Base-by-base conservation (phyloP, 1,140 invertebrate species). In the Adoxophyes honmai region DNA sequence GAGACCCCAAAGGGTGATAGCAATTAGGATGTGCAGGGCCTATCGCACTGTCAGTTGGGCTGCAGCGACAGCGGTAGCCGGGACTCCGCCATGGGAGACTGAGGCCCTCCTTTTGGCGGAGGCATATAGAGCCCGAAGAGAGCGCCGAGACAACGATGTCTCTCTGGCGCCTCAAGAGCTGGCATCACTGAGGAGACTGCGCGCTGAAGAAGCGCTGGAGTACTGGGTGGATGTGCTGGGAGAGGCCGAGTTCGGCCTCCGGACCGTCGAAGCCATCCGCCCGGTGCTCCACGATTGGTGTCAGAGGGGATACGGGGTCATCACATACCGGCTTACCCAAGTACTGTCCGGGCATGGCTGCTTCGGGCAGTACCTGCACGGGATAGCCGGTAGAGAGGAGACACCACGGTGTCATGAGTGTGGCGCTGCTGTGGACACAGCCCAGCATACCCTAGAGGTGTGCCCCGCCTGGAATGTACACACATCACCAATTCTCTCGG, bases 341-440 rank as follows among this genome's bases (percentile, higher is more conserved):
- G n/a, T 11, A 9, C 34, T 28, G 2, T 28, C 21, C 21, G 34
- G 34, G 9, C 34, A 36, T 9, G 34, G 34, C 1, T 36, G 58
- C 9, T 60, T 60, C 53, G 59, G 59, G 0, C 11, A 18, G 37
- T 55, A 55, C 39, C 58, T 60, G 58, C 28, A 35, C 34, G 6
- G 7, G 16, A 33, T 55, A 2, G 38, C 28, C 4, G n/a, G 58
- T 4, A 37, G 52, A 34, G 52, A 55, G 51, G 11, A 5, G 7
- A 51, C 53, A 0, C 36, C 52, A 7, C 13, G 6, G 10, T 61
- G 59, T 28, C 59, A 61, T 16, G 15, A 52, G 13, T 61, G 59
- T 13, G 42, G 48, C 35, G 35, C 35, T 8, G 59, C 5, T 1
- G 42, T 36, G 21, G 53, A 60, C 53, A 55, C 53, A 9, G 59